A percentile compares a stretch with the other conserved stretches of the same genome.
Conservation (phyloP, 1,140 invertebrate genomes). For the Globodera ellingtonae region DNA sequence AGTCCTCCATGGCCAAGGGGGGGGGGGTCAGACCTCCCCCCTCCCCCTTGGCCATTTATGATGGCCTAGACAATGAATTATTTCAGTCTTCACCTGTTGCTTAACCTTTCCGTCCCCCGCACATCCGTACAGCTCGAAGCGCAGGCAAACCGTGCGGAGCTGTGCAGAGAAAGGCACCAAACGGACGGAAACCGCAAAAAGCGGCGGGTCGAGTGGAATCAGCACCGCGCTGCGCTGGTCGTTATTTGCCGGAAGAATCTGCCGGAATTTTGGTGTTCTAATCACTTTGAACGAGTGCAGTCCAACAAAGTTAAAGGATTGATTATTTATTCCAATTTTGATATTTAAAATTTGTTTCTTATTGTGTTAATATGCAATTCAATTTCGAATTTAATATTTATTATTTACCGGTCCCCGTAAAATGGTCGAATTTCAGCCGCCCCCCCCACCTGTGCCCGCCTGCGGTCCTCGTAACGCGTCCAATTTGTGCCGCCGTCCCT, state of each 20-base stretch:
- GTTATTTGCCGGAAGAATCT: neutral
- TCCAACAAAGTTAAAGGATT: neutral
- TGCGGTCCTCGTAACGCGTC: conserved; percentile 75
- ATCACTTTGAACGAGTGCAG: no score
- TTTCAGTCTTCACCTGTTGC: neutral
- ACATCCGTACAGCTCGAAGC: conserved; percentile 16
- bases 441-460: conserved; percentile 61
- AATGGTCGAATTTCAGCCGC: no score
- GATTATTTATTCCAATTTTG: neutral
- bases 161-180: conserved; percentile 3
- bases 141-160: conserved; percentile 10
- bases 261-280: neutral
- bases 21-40: no score
- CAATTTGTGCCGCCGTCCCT: conserved; percentile 75
- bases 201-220: neutral
- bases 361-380: no score
- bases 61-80: neutral
- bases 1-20: neutral
- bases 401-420: no score
- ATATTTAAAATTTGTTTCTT: neutral
- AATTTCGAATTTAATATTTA: no score
- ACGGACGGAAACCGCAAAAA: neutral
- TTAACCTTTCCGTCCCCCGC: neutral
- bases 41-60: no score
- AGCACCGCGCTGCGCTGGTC: conserved; percentile 2